Evolutionary conservation across 2,888 invertebrate genomes (phyloP).

Genomic region (Tetragonula carbonaria): DNA sequence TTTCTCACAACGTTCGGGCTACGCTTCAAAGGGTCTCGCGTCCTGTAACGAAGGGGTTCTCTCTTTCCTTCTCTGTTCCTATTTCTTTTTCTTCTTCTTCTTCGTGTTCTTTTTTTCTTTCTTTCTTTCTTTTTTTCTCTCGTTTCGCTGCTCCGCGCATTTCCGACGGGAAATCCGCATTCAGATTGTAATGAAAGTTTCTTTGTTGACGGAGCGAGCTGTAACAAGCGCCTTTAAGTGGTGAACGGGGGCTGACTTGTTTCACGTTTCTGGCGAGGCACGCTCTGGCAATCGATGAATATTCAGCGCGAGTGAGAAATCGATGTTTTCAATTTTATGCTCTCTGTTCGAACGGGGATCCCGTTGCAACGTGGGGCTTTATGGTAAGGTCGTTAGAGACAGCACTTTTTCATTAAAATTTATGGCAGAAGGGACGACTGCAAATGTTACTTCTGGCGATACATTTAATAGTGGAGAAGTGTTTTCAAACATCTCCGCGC

Average conservation of each 20-base stretch:
- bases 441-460: not conserved
- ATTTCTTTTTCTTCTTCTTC: too few species aligned
- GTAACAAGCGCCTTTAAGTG: constrained; percentile 14
- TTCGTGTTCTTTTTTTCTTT: not conserved
- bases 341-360: not conserved
- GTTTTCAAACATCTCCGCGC: not conserved
- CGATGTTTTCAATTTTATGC: not conserved
- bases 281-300: not conserved
- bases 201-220: not conserved
- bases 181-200: constrained; percentile 31
- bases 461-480: not conserved
- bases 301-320: not conserved
- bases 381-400: not conserved
- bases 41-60: constrained; percentile 11
- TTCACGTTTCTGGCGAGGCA: not conserved
- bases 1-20: constrained; percentile 47
- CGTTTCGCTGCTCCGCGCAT: not conserved
- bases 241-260: not conserved
- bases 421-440: not conserved
- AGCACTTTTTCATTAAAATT: not conserved
- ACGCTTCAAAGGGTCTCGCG: constrained; percentile 60
- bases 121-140: not conserved
- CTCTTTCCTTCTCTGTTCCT: too few species aligned
- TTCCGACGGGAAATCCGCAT: constrained; percentile 14
- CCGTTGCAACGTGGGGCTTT: not conserved